phyloP scores from a whole-genome alignment of 2,797 vertebrate genomes.

The Pipistrellus pipistrellus region DNA sequence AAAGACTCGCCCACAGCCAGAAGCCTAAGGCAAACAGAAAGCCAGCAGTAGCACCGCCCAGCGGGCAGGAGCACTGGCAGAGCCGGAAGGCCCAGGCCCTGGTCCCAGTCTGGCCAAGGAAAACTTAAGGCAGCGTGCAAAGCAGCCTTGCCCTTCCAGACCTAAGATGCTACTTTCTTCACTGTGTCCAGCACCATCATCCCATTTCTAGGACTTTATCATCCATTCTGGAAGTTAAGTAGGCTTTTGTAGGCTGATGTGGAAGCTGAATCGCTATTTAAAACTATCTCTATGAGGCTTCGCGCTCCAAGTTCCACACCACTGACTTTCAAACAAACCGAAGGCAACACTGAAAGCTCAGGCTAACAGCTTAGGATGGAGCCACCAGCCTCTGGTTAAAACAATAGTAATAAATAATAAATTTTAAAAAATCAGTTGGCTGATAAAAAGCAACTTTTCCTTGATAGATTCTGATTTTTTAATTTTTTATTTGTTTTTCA shows the following conservation, averaged over 20 bases:
- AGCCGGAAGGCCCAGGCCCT: neutral
- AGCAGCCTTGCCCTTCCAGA: neutral
- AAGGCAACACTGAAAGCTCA: neutral
- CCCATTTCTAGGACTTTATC: neutral
- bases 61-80: neutral
- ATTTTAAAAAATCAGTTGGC: neutral
- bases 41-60: no score
- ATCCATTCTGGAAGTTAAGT: neutral
- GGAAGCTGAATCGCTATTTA: neutral
- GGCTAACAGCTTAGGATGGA: neutral
- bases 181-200: neutral
- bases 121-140: neutral
- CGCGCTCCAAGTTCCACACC: neutral
- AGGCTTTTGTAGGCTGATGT: neutral
- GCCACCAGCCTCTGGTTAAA: neutral
- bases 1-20: neutral
- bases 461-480: slow-evolving; percentile 7
- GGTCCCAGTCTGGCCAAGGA: neutral
- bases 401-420: neutral
- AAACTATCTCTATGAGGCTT: neutral
- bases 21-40: neutral
- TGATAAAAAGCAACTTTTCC: neutral
- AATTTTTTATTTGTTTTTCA: neutral
- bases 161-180: neutral
- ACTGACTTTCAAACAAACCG: neutral